Percentiles rank a stretch among this genome's conserved stretches.
phyloP scores from a whole-genome alignment of 2,113 vertebrate genomes.

The Tyrannus savana region DNA sequence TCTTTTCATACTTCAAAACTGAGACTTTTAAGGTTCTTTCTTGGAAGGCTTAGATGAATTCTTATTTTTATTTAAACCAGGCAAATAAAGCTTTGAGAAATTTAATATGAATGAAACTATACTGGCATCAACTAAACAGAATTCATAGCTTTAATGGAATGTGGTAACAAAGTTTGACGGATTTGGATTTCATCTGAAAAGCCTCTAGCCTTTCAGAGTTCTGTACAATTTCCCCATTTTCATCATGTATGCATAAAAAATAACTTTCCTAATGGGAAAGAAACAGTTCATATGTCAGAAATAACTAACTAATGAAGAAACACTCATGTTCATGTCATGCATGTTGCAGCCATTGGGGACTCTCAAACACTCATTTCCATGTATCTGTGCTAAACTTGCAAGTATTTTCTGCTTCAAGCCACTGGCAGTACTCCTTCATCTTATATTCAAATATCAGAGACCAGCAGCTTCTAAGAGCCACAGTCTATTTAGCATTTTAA shows the following conservation, averaged over 20 bases:
- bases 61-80: neutral
- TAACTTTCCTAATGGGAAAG: neutral
- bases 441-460: neutral
- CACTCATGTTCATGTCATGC: neutral
- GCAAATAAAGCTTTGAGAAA: neutral
- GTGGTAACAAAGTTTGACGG: neutral
- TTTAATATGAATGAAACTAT: neutral
- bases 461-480: neutral
- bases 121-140: neutral
- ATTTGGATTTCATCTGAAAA: neutral
- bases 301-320: neutral
- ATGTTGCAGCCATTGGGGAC: neutral
- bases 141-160: slow-evolving; percentile 10
- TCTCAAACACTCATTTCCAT: neutral
- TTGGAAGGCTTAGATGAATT: neutral
- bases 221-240: neutral
- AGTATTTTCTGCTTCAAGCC: neutral
- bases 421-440: neutral
- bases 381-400: neutral
- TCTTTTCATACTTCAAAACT: neutral
- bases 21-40: neutral
- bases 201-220: neutral
- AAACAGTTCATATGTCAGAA: neutral
- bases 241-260: neutral
- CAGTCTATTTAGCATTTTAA: neutral